A percentile compares a stretch with the other conserved stretches of the same genome.
Evolutionary conservation across 1,140 invertebrate species (phyloP).

Genomic region (Bombus turneri): DNA sequence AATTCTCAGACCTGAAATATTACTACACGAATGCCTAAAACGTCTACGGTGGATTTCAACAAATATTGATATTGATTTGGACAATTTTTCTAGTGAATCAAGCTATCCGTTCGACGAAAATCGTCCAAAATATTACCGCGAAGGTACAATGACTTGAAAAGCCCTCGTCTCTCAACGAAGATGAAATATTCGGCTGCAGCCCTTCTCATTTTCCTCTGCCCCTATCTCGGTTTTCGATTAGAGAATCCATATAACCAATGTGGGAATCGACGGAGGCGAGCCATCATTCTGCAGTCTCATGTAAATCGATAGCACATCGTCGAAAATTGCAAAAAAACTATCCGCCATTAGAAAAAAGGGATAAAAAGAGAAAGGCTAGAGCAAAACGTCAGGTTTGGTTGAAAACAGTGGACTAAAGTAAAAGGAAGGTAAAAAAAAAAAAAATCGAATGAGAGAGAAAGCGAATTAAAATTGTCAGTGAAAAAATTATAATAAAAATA

Average conservation of each 20-base stretch:
- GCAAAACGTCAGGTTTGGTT: not conserved
- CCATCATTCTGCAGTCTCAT: conserved; percentile 41
- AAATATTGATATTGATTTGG: not conserved
- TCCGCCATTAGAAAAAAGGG: not conserved
- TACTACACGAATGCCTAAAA: not conserved
- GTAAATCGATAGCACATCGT: conserved; percentile 34
- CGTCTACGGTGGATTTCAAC: no score
- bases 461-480: not conserved
- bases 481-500: not conserved
- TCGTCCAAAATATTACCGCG: conserved; percentile 6
- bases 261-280: conserved; percentile 1
- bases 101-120: not conserved
- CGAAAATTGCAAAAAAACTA: conserved; percentile 39
- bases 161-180: conserved; percentile 11
- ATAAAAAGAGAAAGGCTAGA: not conserved
- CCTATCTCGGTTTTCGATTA: conserved; percentile 29
- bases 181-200: conserved; percentile 31
- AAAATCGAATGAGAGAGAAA: no score
- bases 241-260: conserved; percentile 31
- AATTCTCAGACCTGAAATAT: not conserved
- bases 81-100: conserved; percentile 1
- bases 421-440: not conserved
- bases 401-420: not conserved
- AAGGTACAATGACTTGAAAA: conserved; percentile 35
- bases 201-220: conserved; percentile 26